Evolutionary conservation across 2,797 vertebrate genomes (phyloP).

Genomic region (Poeciliopsis presidionis): DNA sequence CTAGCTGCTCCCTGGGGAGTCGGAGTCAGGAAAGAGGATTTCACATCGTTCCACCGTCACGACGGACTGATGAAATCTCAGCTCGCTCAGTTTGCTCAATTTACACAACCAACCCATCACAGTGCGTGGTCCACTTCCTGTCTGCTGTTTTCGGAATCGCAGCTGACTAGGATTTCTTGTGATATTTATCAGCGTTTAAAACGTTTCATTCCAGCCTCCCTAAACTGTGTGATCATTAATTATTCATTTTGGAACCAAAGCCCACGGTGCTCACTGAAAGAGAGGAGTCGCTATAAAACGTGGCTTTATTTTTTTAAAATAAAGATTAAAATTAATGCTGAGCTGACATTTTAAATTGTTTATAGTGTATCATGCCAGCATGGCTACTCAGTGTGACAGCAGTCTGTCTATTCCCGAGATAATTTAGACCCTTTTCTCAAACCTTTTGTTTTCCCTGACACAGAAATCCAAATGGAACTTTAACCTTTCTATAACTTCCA

Average conservation of each 20-base stretch:
- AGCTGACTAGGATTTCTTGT: not conserved
- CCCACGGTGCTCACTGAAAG: not conserved
- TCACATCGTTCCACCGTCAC: not conserved
- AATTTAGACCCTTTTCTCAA: not conserved
- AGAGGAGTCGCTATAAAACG: not conserved
- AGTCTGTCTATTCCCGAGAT: not conserved
- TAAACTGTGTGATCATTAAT: not conserved
- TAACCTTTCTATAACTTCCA: not conserved
- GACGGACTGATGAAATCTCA: not conserved
- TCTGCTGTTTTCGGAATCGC: not conserved
- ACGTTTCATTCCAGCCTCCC: not conserved
- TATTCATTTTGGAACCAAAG: not conserved
- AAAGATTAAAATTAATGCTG: not conserved
- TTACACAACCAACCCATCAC: not conserved
- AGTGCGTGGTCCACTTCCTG: not conserved
- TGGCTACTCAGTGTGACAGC: not conserved
- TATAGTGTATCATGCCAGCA: not conserved
- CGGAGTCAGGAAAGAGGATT: not conserved
- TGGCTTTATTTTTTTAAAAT: not conserved
- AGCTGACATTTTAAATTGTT: not conserved
- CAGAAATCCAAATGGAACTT: too few relatives aligned
- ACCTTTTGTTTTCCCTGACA: not conserved
- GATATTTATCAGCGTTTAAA: not conserved
- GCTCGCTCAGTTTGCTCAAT: not conserved
- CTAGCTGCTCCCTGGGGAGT: not conserved